Conservation (phyloP, 2,888 invertebrate genomes). For the Caenorhabditis afra region DNA sequence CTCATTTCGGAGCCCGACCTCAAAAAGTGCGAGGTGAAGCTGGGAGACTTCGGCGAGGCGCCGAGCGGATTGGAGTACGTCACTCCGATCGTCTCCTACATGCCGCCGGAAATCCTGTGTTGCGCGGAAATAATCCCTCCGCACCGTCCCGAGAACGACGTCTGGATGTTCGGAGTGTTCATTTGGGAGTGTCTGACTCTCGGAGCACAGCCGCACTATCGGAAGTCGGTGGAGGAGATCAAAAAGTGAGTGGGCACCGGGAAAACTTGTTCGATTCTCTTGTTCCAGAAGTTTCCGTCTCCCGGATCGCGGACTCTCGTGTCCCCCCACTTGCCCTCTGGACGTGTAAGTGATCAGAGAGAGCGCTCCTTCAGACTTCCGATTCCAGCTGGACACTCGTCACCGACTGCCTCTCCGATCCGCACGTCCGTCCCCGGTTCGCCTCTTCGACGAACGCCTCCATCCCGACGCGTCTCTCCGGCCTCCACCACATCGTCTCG, state of each 20-base stretch:
- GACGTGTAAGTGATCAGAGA: constrained; percentile 79
- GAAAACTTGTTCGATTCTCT: too few species aligned
- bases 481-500: constrained; percentile 50
- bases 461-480: constrained; percentile 36
- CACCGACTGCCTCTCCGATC: constrained; percentile 76
- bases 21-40: constrained; percentile 73
- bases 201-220: constrained; percentile 77
- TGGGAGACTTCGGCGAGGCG: constrained; percentile 78
- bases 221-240: constrained; percentile 76
- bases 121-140: constrained; percentile 69
- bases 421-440: constrained; percentile 76
- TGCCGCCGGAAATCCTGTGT: constrained; percentile 77
- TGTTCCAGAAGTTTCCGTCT: constrained; percentile 63
- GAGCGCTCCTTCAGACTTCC: too few species aligned
- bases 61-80: constrained; percentile 53
- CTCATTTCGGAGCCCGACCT: constrained; percentile 72
- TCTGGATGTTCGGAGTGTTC: constrained; percentile 79
- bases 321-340: constrained; percentile 73
- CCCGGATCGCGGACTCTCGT: constrained; percentile 75
- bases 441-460: constrained; percentile 47
- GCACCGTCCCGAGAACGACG: constrained; percentile 77
- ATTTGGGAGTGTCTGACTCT: constrained; percentile 78
- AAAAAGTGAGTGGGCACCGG: constrained; percentile 60
- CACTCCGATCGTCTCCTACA: constrained; percentile 76
- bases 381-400: constrained; percentile 72